Evolutionary conservation across 2,888 invertebrate species (phyloP), one percentile per base, ranked within the genome.

Genomic region (Serripes groenlandicus): DNA sequence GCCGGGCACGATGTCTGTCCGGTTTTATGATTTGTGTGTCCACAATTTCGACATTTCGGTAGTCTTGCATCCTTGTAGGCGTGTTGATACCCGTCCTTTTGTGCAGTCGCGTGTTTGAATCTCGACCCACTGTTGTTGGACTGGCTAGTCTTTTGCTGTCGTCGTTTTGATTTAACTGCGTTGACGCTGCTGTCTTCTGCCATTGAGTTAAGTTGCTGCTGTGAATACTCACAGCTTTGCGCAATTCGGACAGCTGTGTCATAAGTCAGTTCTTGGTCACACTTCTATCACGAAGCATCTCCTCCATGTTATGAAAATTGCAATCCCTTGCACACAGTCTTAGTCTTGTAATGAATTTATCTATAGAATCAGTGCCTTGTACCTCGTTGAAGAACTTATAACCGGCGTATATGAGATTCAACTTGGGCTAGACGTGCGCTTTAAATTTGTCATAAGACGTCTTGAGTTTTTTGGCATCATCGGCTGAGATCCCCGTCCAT

Each of bases 41-140:
- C n/a, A 42, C 69, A 69, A 30, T 69, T 69, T n/a, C 26, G 28
- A 49, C 69, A 69, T n/a, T n/a, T n/a, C n/a, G n/a, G n/a, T n/a
- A n/a, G n/a, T n/a, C n/a, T n/a, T n/a, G n/a, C n/a, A n/a, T n/a
- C n/a, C n/a, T n/a, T n/a, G n/a, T n/a, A n/a, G n/a, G n/a, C n/a
- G n/a, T n/a, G n/a, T n/a, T n/a, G n/a, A n/a, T n/a, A n/a, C n/a
- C n/a, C n/a, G n/a, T n/a, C n/a, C n/a, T n/a, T n/a, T n/a, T n/a
- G n/a, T n/a, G n/a, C n/a, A n/a, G n/a, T n/a, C n/a, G n/a, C n/a
- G n/a, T n/a, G n/a, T n/a, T n/a, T n/a, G n/a, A n/a, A n/a, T n/a
- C n/a, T n/a, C n/a, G n/a, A n/a, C n/a, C n/a, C n/a, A n/a, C n/a
- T n/a, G n/a, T n/a, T n/a, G n/a, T n/a, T n/a, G n/a, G n/a, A n/a